A percentile compares a stretch with the other conserved stretches of the same genome.
These are phyloP conservation scores for Dromaius novaehollandiae DNA, from an alignment of 2,113 vertebrate genomes.

Conservation along the genomic window DNA sequence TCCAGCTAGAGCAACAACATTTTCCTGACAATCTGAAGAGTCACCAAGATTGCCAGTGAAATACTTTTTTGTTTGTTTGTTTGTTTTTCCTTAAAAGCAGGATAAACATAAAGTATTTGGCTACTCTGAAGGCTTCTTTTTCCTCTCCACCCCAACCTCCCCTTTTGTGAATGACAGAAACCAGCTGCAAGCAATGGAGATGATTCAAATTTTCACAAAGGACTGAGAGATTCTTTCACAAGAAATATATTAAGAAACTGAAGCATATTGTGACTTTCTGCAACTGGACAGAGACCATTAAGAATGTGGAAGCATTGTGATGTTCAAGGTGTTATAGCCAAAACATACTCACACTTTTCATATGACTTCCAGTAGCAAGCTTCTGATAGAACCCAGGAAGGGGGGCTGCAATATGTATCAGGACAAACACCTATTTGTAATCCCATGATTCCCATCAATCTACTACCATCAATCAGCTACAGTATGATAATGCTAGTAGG, in stretches of 20 bases:
- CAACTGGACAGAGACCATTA: neutral
- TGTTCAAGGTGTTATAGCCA: neutral
- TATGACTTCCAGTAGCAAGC: neutral
- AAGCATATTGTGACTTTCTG: neutral
- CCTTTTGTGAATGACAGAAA: neutral
- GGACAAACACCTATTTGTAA: neutral
- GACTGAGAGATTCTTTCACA: neutral
- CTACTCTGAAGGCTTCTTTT: neutral
- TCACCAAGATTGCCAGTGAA: fast-evolving
- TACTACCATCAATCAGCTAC: neutral
- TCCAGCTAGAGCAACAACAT: neutral
- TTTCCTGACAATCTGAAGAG: neutral
- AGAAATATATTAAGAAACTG: neutral
- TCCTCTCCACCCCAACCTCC: neutral
- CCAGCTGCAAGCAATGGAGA: neutral
- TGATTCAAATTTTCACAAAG: neutral
- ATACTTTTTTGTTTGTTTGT: neutral
- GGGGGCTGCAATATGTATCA: neutral
- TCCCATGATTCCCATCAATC: neutral
- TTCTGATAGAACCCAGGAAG: neutral
- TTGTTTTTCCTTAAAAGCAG: neutral
- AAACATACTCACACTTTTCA: neutral
- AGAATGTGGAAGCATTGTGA: neutral
- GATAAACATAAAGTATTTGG: neutral
- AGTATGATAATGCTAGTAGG: neutral